Base-by-base conservation (phyloP, 2,113 vertebrate species). In the Kryptolebias marmoratus region DNA sequence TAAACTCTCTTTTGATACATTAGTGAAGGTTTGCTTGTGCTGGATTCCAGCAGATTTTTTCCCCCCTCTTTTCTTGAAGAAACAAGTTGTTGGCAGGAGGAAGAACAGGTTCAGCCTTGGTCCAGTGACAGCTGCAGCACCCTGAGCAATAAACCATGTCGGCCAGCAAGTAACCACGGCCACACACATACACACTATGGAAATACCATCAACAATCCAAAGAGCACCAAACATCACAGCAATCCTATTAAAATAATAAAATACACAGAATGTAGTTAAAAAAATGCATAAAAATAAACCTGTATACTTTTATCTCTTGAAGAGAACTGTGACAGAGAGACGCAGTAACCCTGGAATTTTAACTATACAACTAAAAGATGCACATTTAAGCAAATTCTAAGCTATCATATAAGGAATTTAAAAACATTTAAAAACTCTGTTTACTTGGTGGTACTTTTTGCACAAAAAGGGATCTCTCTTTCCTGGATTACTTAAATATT, bases 51-150 rank as follows among this genome's bases (percentile, higher is more conserved):
- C 83, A 85, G 87, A 85, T 72, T 75, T 75, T 54, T 54, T 80
- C 63, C 79, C 36, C 62, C 18, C 50, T 56, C 44, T 36, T 66
- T 68, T 62, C 60, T 52, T 64, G 36, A 52, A 84, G 75, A 75
- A 87, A 88, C 82, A 85, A 82, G 80, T 65, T 47, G 47, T 44
- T 60, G 72, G 75, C 82, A 73, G 67, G 52, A 39, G 11, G 48
- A 42, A 64, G 72, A 80, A 77, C 68, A 82, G 83, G 81, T 83
- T 85, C 67, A 70, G 71, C 56, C 47, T 44, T 4, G 5, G 83
- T 77, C 79, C 80, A 75, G 71, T 81, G 84, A 90, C 91, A 92
- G 91, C 88, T 92, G 89, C 68, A 62, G 72, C 6, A 32, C 81
- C 74, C 22, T 36, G 80, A 63, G 84, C 84, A 82, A 87, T 87